A percentile compares a stretch with the other conserved stretches of the same genome.
Evolutionary conservation across 2,113 vertebrate genomes (phyloP).

Genomic region (Callipepla squamata): DNA sequence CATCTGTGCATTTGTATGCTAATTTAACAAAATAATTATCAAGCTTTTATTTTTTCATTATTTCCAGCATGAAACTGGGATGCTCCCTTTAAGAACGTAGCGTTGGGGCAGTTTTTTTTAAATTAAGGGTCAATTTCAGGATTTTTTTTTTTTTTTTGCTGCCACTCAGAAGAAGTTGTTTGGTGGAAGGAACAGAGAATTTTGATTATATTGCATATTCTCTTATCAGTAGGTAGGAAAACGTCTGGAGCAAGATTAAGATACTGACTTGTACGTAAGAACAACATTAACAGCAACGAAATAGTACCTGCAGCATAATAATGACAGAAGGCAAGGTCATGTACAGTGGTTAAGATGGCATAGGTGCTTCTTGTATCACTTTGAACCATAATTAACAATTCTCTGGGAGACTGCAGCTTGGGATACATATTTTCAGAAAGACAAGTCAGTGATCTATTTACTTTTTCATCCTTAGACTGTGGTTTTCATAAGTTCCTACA

Average conservation of each 20-base stretch:
- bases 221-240: not conserved
- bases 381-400: not conserved
- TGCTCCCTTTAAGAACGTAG: not conserved
- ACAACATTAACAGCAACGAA: not conserved
- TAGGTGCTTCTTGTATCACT: not conserved
- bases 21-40: conserved; percentile 5
- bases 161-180: not conserved
- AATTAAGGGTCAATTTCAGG: not conserved
- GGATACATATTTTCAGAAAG: not conserved
- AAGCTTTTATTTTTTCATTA: not conserved
- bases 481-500: not conserved
- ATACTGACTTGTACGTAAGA: not conserved
- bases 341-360: not conserved
- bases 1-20: not conserved
- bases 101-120: not conserved
- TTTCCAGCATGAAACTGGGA: not conserved
- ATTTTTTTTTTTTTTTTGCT: not conserved
- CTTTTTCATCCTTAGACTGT: not conserved
- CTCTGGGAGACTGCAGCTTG: not conserved
- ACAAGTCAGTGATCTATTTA: rapidly evolving
- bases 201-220: not conserved
- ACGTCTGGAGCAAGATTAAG: not conserved
- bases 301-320: not conserved
- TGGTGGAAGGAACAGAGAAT: not conserved
- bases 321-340: not conserved